These are phyloP conservation scores for Pristionchus exspectatus DNA, from an alignment of 2,888 invertebrate species.

Conservation along the genomic window DNA sequence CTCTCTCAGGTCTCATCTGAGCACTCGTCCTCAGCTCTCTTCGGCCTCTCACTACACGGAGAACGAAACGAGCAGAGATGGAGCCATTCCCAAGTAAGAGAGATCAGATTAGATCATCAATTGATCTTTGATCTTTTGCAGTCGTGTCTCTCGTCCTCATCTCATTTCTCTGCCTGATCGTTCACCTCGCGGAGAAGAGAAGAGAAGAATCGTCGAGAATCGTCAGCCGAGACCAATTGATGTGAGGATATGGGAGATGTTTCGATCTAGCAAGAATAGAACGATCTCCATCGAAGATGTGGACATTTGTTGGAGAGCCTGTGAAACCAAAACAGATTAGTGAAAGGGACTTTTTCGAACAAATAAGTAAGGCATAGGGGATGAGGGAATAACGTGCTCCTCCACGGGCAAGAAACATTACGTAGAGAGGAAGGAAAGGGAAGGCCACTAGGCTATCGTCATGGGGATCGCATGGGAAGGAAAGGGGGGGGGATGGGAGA, in stretches of 20 bases:
- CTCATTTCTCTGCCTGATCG: constrained; percentile 23
- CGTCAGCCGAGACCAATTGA: background rate
- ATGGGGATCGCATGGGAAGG: background rate
- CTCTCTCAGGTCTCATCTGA: constrained; percentile 30
- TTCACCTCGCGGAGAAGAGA: background rate
- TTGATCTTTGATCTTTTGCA: constrained; percentile 1
- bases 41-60: background rate
- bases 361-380: too few relatives aligned
- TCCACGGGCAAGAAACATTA: too few relatives aligned
- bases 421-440: too few relatives aligned
- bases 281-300: too few relatives aligned
- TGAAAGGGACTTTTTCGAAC: too few relatives aligned
- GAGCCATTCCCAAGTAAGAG: background rate
- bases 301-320: background rate
- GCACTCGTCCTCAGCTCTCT: background rate
- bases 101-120: background rate
- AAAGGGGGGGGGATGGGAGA: background rate
- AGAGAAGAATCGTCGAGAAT: background rate
- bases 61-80: background rate
- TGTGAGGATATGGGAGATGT: background rate
- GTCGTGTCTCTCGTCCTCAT: background rate
- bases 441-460: background rate
- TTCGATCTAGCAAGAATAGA: too few relatives aligned
- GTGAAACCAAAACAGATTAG: too few relatives aligned
- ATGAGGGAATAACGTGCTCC: too few relatives aligned